Evolutionary conservation across 2,888 invertebrate genomes (phyloP), one percentile per base, ranked within the genome.

Genomic region (Lasioglossum marginatum): DNA sequence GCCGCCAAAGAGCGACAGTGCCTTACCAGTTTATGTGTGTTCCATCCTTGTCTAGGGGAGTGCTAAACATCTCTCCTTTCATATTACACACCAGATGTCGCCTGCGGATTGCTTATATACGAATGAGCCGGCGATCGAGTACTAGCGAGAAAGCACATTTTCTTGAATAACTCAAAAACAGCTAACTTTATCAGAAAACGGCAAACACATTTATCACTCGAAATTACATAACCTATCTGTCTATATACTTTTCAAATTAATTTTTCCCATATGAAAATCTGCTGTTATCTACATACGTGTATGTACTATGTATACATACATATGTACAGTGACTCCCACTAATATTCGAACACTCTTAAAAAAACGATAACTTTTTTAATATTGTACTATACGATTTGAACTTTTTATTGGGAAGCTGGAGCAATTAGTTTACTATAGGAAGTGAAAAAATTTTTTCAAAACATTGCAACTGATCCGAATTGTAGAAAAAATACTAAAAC

Each of bases 31-130:
- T 95, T 96, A 95, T 96, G 78, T 93, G 92, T 93, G 88, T 94
- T 92, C 93, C 93, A 92, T 93, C 93, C 93, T 98, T 98, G 98
- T 98, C 98, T 97, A 98, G 98, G 97, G 97, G 97, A 98, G 97
- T 97, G 97, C 97, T 97, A 98, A 98, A 97, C 97, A 96, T 97
- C 98, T 99, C 98, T 99, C 98, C 98, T 98, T 98, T 98, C 97
- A 98, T 98, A 98, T 98, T 97, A 98, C 98, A 98, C 98, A 85
- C 0, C 0, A 0, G 0, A 0, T 0, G 0, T 0, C n/a, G 8
- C n/a, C 1, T 14, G 16, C 34, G 0, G 4, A 19, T 8, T 8
- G 45, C 82, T 94, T 95, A 95, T 95, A 95, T 94, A 95, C 23
- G 3, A 87, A 91, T 23, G 40, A 14, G 4, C 0, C 0, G 0